Percentiles rank a stretch among this genome's conserved stretches.
These are phyloP conservation scores for Xiphophorus couchianus DNA, from an alignment of 2,113 vertebrate genomes.

Conservation along the genomic window DNA sequence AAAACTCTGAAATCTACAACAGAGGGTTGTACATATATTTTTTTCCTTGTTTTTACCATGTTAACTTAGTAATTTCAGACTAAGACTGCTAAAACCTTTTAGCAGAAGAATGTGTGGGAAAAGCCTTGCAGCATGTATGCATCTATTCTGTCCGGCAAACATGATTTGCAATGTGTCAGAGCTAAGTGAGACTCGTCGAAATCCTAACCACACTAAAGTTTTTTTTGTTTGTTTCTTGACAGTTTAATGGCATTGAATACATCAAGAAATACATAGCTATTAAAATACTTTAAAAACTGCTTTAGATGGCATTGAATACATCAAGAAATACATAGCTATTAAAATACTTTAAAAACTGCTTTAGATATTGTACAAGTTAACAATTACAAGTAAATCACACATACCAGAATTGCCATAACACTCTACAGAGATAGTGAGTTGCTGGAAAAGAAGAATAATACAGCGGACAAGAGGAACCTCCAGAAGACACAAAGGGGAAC, in stretches of 20 bases:
- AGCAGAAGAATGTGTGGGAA: slow-evolving; percentile 11
- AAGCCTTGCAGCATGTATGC: not conserved
- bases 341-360: not conserved
- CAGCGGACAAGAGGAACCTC: too few relatives aligned
- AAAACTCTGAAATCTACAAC: not conserved
- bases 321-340: not conserved
- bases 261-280: not conserved
- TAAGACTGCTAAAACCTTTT: not conserved
- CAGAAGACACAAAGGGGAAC: too few relatives aligned
- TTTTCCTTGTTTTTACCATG: not conserved
- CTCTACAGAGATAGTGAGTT: not conserved
- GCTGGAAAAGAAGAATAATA: not conserved
- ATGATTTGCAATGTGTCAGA: not conserved
- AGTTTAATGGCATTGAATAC: not conserved
- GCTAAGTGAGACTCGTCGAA: not conserved
- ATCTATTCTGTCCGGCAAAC: not conserved
- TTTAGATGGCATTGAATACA: not conserved
- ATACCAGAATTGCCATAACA: not conserved
- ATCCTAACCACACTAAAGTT: not conserved
- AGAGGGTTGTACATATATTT: not conserved
- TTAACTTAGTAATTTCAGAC: not conserved
- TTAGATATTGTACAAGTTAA: not conserved
- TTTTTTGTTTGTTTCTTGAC: not conserved
- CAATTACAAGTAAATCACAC: not conserved
- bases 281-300: not conserved